phyloP scores from a whole-genome alignment of 2,888 invertebrate species.

The Tinea pellionella region DNA sequence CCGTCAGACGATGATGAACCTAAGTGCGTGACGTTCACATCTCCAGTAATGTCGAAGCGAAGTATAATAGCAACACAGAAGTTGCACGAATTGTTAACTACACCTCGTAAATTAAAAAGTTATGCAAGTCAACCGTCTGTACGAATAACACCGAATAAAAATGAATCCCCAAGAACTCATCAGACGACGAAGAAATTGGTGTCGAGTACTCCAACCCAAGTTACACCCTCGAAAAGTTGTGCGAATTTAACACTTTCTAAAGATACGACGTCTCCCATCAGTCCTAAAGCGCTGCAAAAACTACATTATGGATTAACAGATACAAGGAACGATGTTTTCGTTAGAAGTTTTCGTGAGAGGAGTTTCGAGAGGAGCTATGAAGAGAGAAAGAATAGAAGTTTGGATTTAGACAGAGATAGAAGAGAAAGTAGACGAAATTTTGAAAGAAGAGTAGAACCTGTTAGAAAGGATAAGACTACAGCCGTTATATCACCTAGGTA shows the following conservation, averaged over 20 bases:
- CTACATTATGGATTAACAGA: constrained; percentile 58
- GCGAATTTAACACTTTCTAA: constrained; percentile 44
- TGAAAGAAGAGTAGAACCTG: constrained; percentile 31
- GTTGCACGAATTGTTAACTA: constrained; percentile 78
- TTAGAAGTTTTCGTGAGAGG: constrained; percentile 50
- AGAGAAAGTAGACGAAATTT: constrained; percentile 45
- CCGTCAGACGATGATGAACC: constrained; percentile 65
- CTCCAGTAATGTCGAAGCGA: constrained; percentile 61
- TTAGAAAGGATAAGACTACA: constrained; percentile 47
- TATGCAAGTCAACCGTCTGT: constrained; percentile 65
- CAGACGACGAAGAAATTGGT: constrained; percentile 40
- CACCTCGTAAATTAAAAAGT: constrained; percentile 73
- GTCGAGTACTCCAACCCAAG: constrained; percentile 52
- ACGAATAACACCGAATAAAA: constrained; percentile 47
- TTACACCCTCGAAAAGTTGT: constrained; percentile 61
- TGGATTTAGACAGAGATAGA: constrained; percentile 25
- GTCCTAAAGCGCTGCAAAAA: constrained; percentile 69
- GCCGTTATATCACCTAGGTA: constrained; percentile 64
- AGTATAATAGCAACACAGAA: constrained; percentile 80
- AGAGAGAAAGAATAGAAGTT: constrained; percentile 29
- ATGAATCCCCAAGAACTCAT: constrained; percentile 31
- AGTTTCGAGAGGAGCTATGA: constrained; percentile 42
- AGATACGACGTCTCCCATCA: constrained; percentile 45
- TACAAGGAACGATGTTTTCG: constrained; percentile 49
- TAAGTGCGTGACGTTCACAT: constrained; percentile 49